Evolutionary conservation across 2,797 vertebrate genomes (phyloP), one percentile per base, ranked within the genome.

Genomic region (Sebastes steindachneri): DNA sequence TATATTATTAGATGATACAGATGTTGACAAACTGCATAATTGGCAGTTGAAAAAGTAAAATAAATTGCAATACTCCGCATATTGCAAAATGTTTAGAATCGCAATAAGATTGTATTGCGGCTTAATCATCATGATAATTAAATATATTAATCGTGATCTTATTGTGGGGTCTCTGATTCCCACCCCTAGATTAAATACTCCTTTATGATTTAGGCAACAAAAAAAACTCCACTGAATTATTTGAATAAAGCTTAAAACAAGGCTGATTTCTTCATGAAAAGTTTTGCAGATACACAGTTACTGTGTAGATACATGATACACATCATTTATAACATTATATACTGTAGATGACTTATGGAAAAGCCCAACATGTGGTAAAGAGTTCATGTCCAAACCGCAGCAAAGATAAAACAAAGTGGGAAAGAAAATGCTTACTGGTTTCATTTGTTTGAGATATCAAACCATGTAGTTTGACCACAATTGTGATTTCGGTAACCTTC

Each of bases 31-130:
- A 41, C 14, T 41, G 37, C 14, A 41, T 41, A 0, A 41, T 41
- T 41, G 0, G 14, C 37, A 41, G 37, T 41, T 41, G 37, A 41
- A 41, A 41, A 41, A 41, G 37, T 37, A 33, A 33, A 33, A 33
- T 33, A 33, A 9, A 33, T 37, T 0, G 41, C 41, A 45, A 45
- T 45, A 45, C 41, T 17, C 41, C 0, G 41, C 41, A 45, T 45
- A 45, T 45, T 0, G 41, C 41, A 1, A 17, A 17, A 45, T 17
- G 0, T 41, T 41, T 41, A 15, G 0, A 41, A 41, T 45, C 3
- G 6, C 41, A 45, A 17, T 45, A 17, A 45, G 15, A 45, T 45
- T 17, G 41, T 45, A 45, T 45, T 0, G 41, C 15, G 15, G 0
- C 41, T 17, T 45, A 45, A 45, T 15, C 15, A 17, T 45, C 1